Percentiles rank a stretch among this genome's conserved stretches.
Evolutionary conservation across 2,797 vertebrate species (phyloP).

Genomic region (Cyprinodon diabolis): DNA sequence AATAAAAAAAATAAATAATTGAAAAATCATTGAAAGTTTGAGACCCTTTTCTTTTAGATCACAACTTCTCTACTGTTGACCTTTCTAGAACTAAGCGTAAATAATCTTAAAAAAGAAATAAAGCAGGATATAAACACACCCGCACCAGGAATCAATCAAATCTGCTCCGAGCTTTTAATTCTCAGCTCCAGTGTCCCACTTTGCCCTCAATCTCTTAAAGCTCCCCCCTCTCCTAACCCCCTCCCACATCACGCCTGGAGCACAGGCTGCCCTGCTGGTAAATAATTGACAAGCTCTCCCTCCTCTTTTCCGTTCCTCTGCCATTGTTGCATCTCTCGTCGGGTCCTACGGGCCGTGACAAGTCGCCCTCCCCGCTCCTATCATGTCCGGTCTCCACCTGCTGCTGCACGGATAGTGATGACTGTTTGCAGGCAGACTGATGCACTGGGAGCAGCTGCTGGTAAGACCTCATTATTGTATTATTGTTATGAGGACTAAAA

Average conservation of each 20-base stretch:
- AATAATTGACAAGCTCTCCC: conserved; percentile 74
- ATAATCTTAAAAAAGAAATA: conserved; percentile 11
- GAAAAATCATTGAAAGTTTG: no score
- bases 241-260: conserved; percentile 10
- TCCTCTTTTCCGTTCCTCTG: conserved; percentile 56
- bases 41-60: background rate
- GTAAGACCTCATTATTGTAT: conserved; percentile 29
- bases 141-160: conserved; percentile 46
- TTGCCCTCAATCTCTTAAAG: conserved; percentile 58
- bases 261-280: conserved; percentile 29
- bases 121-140: conserved; percentile 33
- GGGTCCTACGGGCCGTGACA: conserved; percentile 25
- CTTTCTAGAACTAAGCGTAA: background rate
- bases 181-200: conserved; percentile 53
- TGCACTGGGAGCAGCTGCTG: conserved; percentile 40
- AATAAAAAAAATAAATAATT: no score
- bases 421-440: conserved; percentile 23
- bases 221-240: conserved; percentile 30
- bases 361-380: conserved; percentile 29
- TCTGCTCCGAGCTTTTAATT: conserved; percentile 49
- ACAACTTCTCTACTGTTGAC: background rate
- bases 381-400: conserved; percentile 48
- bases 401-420: conserved; percentile 29
- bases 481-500: background rate
- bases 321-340: conserved; percentile 52